Conservation (phyloP, 2,888 invertebrate genomes). For the Altica lythri region DNA sequence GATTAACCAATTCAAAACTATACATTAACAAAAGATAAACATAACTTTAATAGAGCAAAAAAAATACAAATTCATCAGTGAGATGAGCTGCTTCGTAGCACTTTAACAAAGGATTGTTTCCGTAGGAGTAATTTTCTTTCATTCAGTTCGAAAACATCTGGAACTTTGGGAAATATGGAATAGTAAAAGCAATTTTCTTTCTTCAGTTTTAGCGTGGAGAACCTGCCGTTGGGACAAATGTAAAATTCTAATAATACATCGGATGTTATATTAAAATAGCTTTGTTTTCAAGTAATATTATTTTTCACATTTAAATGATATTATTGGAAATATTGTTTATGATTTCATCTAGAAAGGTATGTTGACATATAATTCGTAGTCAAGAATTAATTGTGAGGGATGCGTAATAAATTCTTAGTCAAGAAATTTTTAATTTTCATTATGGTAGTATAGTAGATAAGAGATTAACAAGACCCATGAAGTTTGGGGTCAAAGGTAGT, state of each 20-base stretch:
- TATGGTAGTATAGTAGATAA: no score
- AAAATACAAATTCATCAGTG: constrained; percentile 9
- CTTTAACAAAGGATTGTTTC: constrained; percentile 22
- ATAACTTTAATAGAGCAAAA: constrained; percentile 1
- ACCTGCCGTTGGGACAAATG: neutral
- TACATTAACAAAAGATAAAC: no score
- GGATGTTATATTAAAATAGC: neutral
- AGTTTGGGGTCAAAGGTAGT: no score
- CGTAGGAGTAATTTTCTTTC: constrained; percentile 20
- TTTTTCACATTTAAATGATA: no score
- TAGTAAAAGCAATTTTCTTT: constrained; percentile 20
- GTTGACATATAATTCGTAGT: no score
- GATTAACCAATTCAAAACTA: no score
- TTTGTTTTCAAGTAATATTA: neutral
- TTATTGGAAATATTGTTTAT: no score
- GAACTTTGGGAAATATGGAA: constrained; percentile 19
- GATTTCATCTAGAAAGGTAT: no score
- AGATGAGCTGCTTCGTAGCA: constrained; percentile 12
- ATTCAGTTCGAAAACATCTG: constrained; percentile 21
- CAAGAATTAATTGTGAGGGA: no score
- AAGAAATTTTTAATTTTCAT: no score
- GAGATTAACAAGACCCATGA: no score
- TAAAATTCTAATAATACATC: neutral
- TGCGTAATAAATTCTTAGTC: no score
- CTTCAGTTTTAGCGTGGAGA: constrained; percentile 1